These are phyloP conservation scores for Chlamydotis undulata DNA, from an alignment of 2,113 vertebrate genomes.

Conservation along the genomic window DNA sequence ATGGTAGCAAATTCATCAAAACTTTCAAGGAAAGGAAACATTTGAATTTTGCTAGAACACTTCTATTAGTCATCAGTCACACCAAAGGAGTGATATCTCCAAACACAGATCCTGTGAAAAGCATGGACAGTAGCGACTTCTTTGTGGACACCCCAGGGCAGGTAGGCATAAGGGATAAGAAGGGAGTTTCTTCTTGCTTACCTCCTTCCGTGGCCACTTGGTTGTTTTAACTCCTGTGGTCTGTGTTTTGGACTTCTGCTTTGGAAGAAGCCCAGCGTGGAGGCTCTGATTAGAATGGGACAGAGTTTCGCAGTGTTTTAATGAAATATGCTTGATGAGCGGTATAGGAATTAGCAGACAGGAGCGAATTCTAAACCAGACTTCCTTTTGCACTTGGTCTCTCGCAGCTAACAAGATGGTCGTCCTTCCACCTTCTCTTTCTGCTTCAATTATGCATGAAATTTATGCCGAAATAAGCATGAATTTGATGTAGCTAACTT, in stretches of 20 bases:
- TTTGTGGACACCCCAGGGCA: background rate
- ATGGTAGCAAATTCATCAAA: background rate
- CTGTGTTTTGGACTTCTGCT: constrained; percentile 34
- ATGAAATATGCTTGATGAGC: constrained; percentile 3
- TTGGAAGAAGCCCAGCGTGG: background rate
- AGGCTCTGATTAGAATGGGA: background rate
- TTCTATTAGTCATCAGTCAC: background rate
- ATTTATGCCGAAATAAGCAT: background rate
- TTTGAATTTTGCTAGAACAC: background rate
- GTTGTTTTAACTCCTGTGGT: background rate
- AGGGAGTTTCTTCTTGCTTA: background rate
- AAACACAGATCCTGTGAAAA: background rate
- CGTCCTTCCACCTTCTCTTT: background rate
- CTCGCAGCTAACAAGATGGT: background rate
- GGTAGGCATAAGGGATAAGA: background rate
- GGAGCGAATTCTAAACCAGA: background rate
- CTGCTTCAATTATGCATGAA: background rate
- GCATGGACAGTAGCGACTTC: too few relatives aligned
- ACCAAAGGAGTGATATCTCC: background rate
- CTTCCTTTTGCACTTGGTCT: background rate
- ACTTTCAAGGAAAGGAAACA: background rate
- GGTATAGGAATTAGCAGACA: background rate
- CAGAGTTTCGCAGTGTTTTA: constrained; percentile 20
- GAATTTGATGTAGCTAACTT: background rate
- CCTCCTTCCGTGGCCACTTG: background rate